These are phyloP conservation scores for Gallinago jamesoni DNA, from an alignment of 2,113 vertebrate genomes.

Conservation along the genomic window DNA sequence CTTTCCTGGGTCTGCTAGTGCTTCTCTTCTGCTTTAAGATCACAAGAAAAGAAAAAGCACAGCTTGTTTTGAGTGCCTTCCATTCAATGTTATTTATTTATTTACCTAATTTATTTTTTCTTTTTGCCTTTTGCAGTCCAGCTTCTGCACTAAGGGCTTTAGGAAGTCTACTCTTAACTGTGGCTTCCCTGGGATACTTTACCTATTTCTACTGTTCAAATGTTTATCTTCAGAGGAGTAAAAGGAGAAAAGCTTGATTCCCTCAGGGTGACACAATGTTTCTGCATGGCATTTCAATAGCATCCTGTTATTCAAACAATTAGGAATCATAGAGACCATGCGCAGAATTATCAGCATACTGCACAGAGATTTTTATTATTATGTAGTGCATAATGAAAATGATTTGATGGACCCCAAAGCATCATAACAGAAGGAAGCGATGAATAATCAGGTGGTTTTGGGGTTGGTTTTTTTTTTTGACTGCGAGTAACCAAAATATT, in stretches of 20 bases:
- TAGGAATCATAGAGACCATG: conserved; percentile 47
- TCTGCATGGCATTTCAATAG: conserved; percentile 51
- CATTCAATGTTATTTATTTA: neutral
- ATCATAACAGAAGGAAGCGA: conserved; percentile 29
- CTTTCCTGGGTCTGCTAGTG: conserved; percentile 37
- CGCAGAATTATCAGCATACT: conserved; percentile 29
- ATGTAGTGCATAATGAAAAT: conserved; percentile 60
- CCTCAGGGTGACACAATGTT: conserved; percentile 35
- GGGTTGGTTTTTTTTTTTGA: neutral
- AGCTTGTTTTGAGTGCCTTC: neutral
- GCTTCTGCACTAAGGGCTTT: neutral
- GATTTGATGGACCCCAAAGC: conserved; percentile 67
- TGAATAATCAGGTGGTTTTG: conserved; percentile 48
- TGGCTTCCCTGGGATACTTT: conserved; percentile 34
- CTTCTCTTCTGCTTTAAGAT: conserved; percentile 62
- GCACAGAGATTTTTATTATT: conserved; percentile 48
- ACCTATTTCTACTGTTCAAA: conserved; percentile 41
- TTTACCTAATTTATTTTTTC: conserved; percentile 32
- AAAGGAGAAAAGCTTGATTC: conserved; percentile 50
- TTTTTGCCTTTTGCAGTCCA: conserved; percentile 16
- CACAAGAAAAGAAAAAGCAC: conserved; percentile 52
- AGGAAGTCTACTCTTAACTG: neutral
- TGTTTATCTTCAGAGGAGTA: conserved; percentile 58
- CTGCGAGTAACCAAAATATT: conserved; percentile 30
- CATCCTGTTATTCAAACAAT: conserved; percentile 63